Conservation (phyloP, 2,797 vertebrate species). For the Pseudopleuronectes americanus region DNA sequence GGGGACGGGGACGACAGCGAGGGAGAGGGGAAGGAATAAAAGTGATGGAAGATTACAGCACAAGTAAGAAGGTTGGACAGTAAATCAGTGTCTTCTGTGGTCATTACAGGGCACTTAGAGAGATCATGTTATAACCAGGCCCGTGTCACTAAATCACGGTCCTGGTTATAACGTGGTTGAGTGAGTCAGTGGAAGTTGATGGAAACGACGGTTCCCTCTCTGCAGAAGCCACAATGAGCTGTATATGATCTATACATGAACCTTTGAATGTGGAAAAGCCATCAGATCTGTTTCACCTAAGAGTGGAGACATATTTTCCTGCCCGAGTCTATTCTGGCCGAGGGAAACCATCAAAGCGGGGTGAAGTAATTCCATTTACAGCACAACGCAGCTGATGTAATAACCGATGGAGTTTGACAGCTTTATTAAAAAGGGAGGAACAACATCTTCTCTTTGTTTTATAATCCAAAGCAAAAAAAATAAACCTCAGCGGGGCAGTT, state of each 20-base stretch:
- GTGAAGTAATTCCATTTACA: conserved; percentile 41
- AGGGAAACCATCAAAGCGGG: conserved; percentile 22
- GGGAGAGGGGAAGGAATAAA: not conserved
- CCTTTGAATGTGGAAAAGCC: conserved; percentile 51
- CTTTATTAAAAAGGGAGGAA: conserved; percentile 43
- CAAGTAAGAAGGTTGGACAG: not conserved
- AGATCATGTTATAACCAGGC: not conserved
- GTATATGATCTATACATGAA: conserved; percentile 34
- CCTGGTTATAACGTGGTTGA: not conserved
- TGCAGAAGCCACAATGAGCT: conserved; percentile 46
- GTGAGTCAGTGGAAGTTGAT: conserved; percentile 29
- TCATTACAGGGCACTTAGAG: conserved; percentile 6
- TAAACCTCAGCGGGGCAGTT: conserved; percentile 21
- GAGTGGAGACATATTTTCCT: conserved; percentile 1
- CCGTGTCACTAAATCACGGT: conserved; percentile 4
- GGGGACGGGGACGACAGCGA: not conserved
- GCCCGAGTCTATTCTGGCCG: too few relatives aligned
- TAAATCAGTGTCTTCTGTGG: conserved; percentile 8
- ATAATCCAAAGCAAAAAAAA: conserved; percentile 21
- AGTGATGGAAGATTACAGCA: conserved; percentile 2
- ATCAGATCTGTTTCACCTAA: conserved; percentile 53
- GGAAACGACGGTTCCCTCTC: conserved; percentile 24
- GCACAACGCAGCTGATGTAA: conserved; percentile 22
- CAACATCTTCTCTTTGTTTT: conserved; percentile 29
- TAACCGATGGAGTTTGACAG: conserved; percentile 40